Percentiles rank a stretch among this genome's conserved stretches.
Evolutionary conservation across 2,888 invertebrate species (phyloP).

Genomic region (Phrixothrix hirtus): DNA sequence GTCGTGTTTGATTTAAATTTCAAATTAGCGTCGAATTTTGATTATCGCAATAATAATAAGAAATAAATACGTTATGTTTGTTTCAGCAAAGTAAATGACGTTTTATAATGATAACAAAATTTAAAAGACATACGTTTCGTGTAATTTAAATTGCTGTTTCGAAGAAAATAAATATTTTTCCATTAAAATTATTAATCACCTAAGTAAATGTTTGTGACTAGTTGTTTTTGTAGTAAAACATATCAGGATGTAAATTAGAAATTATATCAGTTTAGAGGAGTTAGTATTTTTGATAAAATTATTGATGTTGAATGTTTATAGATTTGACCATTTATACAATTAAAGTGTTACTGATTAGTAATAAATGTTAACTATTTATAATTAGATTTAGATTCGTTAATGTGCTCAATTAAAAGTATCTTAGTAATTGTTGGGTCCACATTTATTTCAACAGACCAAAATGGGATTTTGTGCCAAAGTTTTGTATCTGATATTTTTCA

Average conservation of each 20-base stretch:
- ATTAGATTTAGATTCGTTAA: conserved; percentile 16
- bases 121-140: conserved; percentile 19
- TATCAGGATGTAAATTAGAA: conserved; percentile 15
- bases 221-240: conserved; percentile 23
- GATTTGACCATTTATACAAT: conserved; percentile 15
- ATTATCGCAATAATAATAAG: conserved; percentile 5
- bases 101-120: conserved; percentile 8
- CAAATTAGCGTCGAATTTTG: conserved; percentile 14
- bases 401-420: conserved; percentile 26
- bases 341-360: conserved; percentile 21
- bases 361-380: conserved; percentile 32
- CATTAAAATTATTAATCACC: conserved; percentile 10
- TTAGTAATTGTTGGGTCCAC: conserved; percentile 26
- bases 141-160: conserved; percentile 9
- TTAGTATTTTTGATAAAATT: conserved; percentile 34
- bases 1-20: conserved; percentile 25
- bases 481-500: conserved; percentile 3
- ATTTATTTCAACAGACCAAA: conserved; percentile 17
- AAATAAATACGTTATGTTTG: background rate
- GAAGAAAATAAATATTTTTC: conserved; percentile 10
- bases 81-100: background rate
- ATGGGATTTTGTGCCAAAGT: conserved; percentile 12
- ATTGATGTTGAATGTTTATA: conserved; percentile 31
- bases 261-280: conserved; percentile 20
- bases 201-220: conserved; percentile 21